Evolutionary conservation across 1,140 invertebrate species (phyloP).

Genomic region (Armadillidium nasatum): DNA sequence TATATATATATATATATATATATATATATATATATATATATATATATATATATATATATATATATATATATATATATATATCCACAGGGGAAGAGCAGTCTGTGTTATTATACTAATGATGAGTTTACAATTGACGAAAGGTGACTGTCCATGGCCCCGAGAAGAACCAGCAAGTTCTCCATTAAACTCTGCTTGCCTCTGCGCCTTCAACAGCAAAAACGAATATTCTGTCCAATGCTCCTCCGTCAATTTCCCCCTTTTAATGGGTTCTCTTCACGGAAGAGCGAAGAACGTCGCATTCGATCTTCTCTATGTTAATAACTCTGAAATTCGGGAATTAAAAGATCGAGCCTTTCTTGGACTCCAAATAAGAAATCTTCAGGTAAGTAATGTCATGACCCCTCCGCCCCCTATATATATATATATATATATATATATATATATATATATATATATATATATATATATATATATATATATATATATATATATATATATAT

Average conservation of each 20-base stretch:
- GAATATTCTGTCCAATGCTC: conserved; percentile 82
- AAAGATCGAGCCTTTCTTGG: conserved; percentile 63
- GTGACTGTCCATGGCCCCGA: conserved; percentile 79
- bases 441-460: neutral
- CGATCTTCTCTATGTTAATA: conserved; percentile 83
- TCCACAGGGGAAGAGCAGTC: too few relatives aligned
- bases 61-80: too few relatives aligned
- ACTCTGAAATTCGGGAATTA: conserved; percentile 66
- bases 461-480: conserved; percentile 6
- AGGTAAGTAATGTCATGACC: conserved; percentile 28
- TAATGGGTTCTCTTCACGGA: conserved; percentile 64
- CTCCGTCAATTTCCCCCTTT: conserved; percentile 70
- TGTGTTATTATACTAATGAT: too few relatives aligned
- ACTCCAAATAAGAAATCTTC: conserved; percentile 61
- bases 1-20: too few relatives aligned
- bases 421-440: conserved; percentile 10
- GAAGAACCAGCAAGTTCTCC: conserved; percentile 52
- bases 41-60: too few relatives aligned
- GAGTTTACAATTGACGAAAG: conserved; percentile 40
- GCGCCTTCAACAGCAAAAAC: conserved; percentile 68
- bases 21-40: too few relatives aligned
- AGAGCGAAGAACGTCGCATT: conserved; percentile 59
- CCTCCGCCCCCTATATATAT: neutral
- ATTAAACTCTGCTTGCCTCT: conserved; percentile 79
- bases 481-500: neutral